Percentiles rank a stretch among this genome's conserved stretches.
Conservation (phyloP, 1,140 invertebrate species). For the Lysiphlebus fabarum region DNA sequence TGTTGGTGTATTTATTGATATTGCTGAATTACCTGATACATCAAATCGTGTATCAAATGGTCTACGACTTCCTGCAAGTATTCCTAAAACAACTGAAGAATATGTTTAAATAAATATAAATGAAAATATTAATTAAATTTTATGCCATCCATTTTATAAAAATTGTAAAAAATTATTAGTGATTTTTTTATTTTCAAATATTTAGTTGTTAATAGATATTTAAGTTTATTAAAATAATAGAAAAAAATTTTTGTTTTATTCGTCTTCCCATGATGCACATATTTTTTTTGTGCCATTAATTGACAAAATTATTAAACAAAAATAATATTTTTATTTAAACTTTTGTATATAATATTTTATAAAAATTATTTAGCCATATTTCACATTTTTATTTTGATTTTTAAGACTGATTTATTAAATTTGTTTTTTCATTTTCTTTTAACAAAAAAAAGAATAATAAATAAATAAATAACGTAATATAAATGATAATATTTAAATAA, state of each 20-base stretch:
- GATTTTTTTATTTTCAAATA: too few species aligned
- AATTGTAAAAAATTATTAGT: too few species aligned
- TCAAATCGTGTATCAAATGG: slow-evolving; percentile 64
- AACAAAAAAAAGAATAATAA: slow-evolving; percentile 30
- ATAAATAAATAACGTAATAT: slow-evolving; percentile 34
- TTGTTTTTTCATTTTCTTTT: slow-evolving; percentile 20
- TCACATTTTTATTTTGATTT: too few species aligned
- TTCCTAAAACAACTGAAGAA: slow-evolving; percentile 75
- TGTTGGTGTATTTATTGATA: slow-evolving; percentile 94
- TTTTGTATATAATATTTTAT: too few species aligned
- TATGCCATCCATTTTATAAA: background rate
- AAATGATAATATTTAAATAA: background rate
- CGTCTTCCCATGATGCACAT: slow-evolving; percentile 10
- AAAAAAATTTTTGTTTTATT: too few species aligned
- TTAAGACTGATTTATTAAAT: slow-evolving; percentile 42
- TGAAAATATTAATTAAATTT: too few species aligned
- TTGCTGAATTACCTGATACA: slow-evolving; percentile 86
- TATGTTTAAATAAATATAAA: slow-evolving; percentile 67
- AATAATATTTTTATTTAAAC: too few species aligned
- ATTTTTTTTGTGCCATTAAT: background rate
- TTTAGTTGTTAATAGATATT: too few species aligned
- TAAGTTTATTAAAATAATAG: too few species aligned
- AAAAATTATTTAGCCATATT: too few species aligned
- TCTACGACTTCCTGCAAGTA: slow-evolving; percentile 64
- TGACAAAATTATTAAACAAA: background rate